These are phyloP conservation scores for Proteles cristata DNA, from an alignment of 2,113 vertebrate species.

Conservation along the genomic window DNA sequence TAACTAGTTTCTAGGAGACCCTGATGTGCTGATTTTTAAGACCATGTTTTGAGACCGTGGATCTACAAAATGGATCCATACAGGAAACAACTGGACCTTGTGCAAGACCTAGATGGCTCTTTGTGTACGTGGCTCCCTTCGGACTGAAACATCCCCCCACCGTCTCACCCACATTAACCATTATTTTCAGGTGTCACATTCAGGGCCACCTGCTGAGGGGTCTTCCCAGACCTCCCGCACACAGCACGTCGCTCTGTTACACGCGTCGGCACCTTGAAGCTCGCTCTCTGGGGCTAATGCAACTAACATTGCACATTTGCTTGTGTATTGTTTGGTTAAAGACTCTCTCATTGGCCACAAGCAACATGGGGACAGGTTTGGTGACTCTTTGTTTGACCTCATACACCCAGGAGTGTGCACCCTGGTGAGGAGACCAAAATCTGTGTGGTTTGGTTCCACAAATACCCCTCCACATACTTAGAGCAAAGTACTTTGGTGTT, in stretches of 20 bases:
- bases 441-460: accelerated
- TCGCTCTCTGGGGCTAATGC: no score
- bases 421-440: accelerated
- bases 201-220: neutral
- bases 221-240: accelerated
- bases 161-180: neutral
- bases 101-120: accelerated
- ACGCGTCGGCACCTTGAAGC: neutral
- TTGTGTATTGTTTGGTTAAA: no score
- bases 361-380: accelerated
- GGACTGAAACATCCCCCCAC: accelerated
- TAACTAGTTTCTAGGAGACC: accelerated
- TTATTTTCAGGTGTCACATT: no score
- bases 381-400: accelerated
- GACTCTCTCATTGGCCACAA: neutral
- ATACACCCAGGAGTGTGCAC: accelerated
- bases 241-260: accelerated
- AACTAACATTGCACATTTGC: no score
- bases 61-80: accelerated
- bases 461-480: neutral
- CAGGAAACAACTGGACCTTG: no score
- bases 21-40: accelerated
- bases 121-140: no score
- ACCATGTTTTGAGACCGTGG: accelerated
- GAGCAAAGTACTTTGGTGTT: neutral